A percentile compares a stretch with the other conserved stretches of the same genome.
phyloP scores from a whole-genome alignment of 2,113 vertebrate genomes.

The Pitta sordida region DNA sequence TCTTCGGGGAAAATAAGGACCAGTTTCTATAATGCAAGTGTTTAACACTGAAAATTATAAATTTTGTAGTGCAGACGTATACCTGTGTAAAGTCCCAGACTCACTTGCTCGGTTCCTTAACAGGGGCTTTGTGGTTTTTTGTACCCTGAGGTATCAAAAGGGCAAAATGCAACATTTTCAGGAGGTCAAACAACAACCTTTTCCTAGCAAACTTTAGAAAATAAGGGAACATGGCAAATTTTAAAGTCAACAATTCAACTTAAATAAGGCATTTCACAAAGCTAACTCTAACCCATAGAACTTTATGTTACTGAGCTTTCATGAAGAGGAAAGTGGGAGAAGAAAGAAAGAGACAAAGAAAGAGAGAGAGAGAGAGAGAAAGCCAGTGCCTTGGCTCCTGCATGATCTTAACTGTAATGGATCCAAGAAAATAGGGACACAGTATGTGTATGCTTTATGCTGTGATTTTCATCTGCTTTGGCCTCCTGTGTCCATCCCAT shows the following conservation, averaged over 20 bases:
- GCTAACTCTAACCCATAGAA: neutral
- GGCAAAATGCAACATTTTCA: neutral
- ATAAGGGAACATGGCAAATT: no score
- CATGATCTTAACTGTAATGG: neutral
- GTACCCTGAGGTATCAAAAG: neutral
- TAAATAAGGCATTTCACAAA: neutral
- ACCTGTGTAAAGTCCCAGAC: neutral
- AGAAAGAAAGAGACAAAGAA: neutral
- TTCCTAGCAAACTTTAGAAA: neutral
- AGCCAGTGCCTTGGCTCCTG: neutral
- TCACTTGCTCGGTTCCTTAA: neutral
- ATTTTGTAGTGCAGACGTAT: neutral
- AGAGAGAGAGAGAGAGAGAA: neutral
- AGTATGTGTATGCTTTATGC: neutral
- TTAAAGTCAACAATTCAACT: neutral
- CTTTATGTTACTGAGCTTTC: neutral
- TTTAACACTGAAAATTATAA: neutral
- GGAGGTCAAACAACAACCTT: neutral
- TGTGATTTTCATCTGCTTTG: neutral
- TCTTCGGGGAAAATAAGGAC: neutral
- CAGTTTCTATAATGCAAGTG: neutral
- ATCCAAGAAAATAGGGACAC: neutral
- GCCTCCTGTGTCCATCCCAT: neutral
- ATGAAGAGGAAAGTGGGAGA: neutral
- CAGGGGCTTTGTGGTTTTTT: neutral